These are phyloP conservation scores for Junonia oenone DNA, from an alignment of 2,888 invertebrate genomes.

Conservation along the genomic window DNA sequence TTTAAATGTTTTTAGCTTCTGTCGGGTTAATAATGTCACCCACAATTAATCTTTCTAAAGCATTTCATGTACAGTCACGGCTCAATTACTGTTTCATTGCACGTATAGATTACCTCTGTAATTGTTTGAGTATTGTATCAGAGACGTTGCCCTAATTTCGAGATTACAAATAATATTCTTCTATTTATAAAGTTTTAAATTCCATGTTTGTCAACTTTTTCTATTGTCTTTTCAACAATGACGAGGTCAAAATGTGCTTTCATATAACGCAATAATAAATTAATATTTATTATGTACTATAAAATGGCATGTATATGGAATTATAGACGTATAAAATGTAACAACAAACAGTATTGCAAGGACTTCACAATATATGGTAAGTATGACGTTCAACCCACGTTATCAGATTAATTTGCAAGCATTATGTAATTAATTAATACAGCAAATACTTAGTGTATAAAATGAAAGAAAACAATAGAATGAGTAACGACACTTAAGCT, in stretches of 20 bases:
- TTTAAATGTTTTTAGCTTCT: background rate
- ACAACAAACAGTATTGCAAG: background rate
- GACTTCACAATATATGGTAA: background rate
- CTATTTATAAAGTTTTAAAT: background rate
- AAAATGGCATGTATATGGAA: background rate
- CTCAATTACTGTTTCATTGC: background rate
- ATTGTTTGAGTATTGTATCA: background rate
- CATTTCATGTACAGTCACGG: background rate
- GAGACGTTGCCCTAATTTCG: background rate
- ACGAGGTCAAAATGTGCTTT: background rate
- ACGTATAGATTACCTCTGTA: background rate
- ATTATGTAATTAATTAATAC: background rate
- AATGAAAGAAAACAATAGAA: constrained; percentile 6
- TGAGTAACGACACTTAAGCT: background rate
- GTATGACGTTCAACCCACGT: background rate
- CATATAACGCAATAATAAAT: background rate
- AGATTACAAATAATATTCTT: background rate
- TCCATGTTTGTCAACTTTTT: background rate
- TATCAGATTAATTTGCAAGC: background rate
- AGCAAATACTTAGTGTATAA: background rate
- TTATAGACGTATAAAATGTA: background rate
- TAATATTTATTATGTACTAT: background rate
- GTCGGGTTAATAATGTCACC: background rate
- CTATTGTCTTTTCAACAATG: background rate
- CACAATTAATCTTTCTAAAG: background rate